Percentiles rank a stretch among this genome's conserved stretches.
Conservation (phyloP, 2,797 vertebrate genomes). For the Crocidura indochinensis region DNA sequence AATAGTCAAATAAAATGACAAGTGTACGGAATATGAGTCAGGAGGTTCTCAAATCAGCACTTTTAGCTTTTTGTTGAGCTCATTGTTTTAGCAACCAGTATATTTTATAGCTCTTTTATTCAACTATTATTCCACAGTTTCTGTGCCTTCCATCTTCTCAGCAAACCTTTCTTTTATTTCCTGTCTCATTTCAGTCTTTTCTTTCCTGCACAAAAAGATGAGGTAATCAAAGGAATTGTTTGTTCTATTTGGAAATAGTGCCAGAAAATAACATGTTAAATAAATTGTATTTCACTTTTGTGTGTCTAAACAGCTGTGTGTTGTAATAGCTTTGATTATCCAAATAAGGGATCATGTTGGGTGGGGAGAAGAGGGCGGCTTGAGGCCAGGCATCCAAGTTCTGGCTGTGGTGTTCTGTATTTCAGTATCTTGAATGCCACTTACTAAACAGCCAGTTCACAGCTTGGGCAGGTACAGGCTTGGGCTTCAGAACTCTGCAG, state of each 20-base stretch:
- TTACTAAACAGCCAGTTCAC: background rate
- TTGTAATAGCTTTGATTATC: background rate
- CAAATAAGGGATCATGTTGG: background rate
- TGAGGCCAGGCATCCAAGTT: background rate
- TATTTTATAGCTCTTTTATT: constrained; percentile 33
- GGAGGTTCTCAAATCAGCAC: background rate
- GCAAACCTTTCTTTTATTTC: constrained; percentile 60
- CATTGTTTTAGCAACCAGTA: background rate
- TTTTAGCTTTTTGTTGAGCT: constrained; percentile 9
- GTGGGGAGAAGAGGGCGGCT: background rate
- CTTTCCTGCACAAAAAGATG: background rate
- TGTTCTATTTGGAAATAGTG: constrained; percentile 53
- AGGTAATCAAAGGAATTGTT: constrained; percentile 57
- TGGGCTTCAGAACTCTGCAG: constrained; percentile 59
- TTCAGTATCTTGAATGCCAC: background rate
- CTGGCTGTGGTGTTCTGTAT: background rate
- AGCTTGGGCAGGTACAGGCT: background rate
- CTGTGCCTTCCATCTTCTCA: background rate
- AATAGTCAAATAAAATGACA: background rate
- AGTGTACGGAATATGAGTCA: background rate
- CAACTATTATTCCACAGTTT: constrained; percentile 29
- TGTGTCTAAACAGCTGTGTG: background rate
- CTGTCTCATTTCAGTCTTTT: constrained; percentile 45
- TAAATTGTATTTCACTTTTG: constrained; percentile 9
- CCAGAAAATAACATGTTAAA: constrained; percentile 49